A percentile compares a stretch with the other conserved stretches of the same genome.
phyloP scores from a whole-genome alignment of 2,888 invertebrate genomes.

The Troilus luridus region DNA sequence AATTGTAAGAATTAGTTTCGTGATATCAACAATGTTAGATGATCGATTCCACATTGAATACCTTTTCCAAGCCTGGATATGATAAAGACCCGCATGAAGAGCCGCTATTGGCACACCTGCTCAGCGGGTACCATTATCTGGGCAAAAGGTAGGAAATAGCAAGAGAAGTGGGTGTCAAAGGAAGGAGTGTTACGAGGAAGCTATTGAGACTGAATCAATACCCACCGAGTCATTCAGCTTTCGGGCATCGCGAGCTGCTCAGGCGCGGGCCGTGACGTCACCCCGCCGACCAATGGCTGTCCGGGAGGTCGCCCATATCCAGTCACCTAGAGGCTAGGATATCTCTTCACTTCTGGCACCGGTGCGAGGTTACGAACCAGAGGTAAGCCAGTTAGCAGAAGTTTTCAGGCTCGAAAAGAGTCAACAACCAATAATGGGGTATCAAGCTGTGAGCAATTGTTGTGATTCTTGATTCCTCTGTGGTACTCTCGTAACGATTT shows the following conservation, averaged over 20 bases:
- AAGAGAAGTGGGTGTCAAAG: constrained; percentile 10
- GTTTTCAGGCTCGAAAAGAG: not conserved
- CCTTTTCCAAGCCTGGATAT: not conserved
- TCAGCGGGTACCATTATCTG: constrained; percentile 10
- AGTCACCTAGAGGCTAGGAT: constrained; percentile 19
- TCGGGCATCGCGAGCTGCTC: not conserved
- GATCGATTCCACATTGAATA: not conserved
- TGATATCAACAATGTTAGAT: not conserved
- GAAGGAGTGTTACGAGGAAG: constrained; percentile 20
- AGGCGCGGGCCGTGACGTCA: constrained; percentile 53
- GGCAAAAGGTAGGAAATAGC: not conserved
- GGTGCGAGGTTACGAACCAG: constrained; percentile 8
- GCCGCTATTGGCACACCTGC: constrained; percentile 12
- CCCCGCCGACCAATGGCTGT: constrained; percentile 13
- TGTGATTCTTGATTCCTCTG: not conserved
- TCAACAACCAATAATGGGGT: not conserved
- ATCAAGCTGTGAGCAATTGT: not conserved
- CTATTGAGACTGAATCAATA: constrained; percentile 28
- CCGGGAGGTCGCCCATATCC: constrained; percentile 17
- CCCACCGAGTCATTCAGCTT: constrained; percentile 22
- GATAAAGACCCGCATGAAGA: constrained; percentile 8
- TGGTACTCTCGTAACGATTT: not conserved
- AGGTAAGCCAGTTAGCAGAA: constrained; percentile 5
- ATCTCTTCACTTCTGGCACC: constrained; percentile 21
- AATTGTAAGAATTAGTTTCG: not conserved